These are phyloP conservation scores for Spinus pinus DNA, from an alignment of 2,797 vertebrate genomes.

Conservation along the genomic window DNA sequence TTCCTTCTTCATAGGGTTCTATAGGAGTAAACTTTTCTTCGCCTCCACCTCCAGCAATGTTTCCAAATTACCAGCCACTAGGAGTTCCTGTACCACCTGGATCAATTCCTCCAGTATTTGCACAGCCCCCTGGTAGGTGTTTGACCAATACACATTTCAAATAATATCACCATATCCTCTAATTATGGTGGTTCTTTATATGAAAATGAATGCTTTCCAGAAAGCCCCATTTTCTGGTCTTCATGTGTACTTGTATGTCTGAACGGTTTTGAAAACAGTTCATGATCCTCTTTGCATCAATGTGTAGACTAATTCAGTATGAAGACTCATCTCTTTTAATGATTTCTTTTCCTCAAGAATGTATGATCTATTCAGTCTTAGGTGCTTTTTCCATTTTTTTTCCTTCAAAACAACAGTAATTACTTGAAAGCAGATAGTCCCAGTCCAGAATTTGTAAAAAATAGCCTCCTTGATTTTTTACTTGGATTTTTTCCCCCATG, in stretches of 20 bases:
- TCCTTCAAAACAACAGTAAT: background rate
- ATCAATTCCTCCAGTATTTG: constrained; percentile 83
- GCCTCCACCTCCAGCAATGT: constrained; percentile 82
- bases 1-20: constrained; percentile 75
- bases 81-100: constrained; percentile 78
- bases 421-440: background rate
- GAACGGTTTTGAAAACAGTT: background rate
- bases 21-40: constrained; percentile 86
- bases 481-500: background rate
- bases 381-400: background rate
- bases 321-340: background rate
- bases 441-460: background rate
- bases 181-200: background rate
- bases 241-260: background rate
- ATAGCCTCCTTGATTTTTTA: background rate
- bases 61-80: constrained; percentile 82
- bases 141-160: background rate
- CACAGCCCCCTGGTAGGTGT: constrained; percentile 81
- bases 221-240: background rate
- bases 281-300: background rate
- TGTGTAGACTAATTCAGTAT: background rate
- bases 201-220: background rate
- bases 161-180: background rate
- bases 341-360: background rate
- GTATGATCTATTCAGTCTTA: background rate